These are phyloP conservation scores for Corvus cornix DNA, from an alignment of 2,113 vertebrate species.

Conservation along the genomic window DNA sequence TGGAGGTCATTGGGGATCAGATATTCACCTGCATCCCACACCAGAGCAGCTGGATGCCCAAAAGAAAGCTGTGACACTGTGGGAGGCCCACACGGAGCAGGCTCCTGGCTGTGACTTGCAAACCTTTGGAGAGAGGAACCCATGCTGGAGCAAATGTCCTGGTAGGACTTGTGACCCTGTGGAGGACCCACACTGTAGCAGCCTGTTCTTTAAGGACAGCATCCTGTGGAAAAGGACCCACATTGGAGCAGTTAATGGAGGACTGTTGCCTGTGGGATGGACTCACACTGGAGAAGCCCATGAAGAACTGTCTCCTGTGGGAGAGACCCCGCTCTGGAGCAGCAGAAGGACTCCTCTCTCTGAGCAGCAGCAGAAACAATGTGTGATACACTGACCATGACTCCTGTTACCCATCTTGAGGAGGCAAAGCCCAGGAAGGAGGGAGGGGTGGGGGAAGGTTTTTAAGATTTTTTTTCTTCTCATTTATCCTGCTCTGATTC, in stretches of 20 bases:
- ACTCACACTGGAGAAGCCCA: accelerated
- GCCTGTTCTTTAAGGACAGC: background rate
- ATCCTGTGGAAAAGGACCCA: background rate
- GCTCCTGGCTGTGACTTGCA: background rate
- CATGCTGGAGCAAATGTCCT: background rate
- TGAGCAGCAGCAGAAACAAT: background rate
- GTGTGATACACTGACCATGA: accelerated
- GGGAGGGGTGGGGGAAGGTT: background rate
- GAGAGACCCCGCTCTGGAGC: background rate
- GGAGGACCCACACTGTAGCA: too few relatives aligned
- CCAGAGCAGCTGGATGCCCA: background rate
- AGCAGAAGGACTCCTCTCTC: background rate
- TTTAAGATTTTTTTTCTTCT: background rate
- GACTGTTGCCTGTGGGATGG: background rate
- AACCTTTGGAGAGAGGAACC: background rate
- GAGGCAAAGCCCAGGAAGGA: background rate
- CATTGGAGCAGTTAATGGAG: background rate
- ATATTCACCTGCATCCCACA: background rate
- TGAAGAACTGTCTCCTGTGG: background rate
- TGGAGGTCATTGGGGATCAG: background rate
- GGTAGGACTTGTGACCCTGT: background rate
- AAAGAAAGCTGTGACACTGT: accelerated
- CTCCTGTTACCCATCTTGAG: accelerated
- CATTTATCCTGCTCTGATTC: background rate
- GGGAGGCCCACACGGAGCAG: background rate